Percentiles rank a stretch among this genome's conserved stretches.
Conservation (phyloP, 2,113 vertebrate species). For the Eidolon helvum region DNA sequence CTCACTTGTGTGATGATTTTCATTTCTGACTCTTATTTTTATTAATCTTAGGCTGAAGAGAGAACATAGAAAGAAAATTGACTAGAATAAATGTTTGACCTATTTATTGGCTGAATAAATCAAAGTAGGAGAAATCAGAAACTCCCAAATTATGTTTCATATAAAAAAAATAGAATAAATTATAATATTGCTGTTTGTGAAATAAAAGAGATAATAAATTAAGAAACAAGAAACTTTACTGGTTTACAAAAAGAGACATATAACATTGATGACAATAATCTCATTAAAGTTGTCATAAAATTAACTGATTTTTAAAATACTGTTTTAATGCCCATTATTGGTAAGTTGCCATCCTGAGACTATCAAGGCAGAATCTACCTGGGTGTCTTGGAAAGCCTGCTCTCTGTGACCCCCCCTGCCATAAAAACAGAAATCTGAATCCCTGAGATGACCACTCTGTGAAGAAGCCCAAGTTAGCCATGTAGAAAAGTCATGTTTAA, state of each 20-base stretch:
- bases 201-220: neutral
- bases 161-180: neutral
- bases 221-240: neutral
- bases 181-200: neutral
- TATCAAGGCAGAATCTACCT: neutral
- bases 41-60: neutral
- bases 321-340: neutral
- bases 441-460: neutral
- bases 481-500: neutral
- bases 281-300: neutral
- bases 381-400: neutral
- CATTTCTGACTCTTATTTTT: neutral
- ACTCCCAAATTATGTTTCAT: neutral
- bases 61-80: neutral
- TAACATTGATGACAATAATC: neutral
- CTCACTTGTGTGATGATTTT: neutral
- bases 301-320: neutral
- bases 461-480: neutral
- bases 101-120: constrained; percentile 6
- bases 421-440: neutral
- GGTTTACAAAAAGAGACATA: neutral
- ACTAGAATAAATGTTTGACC: neutral
- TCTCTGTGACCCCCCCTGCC: neutral
- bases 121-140: neutral
- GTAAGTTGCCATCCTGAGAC: neutral